Evolutionary conservation across 1,140 invertebrate genomes (phyloP).

Genomic region (Pseudomyrmex sp.): DNA sequence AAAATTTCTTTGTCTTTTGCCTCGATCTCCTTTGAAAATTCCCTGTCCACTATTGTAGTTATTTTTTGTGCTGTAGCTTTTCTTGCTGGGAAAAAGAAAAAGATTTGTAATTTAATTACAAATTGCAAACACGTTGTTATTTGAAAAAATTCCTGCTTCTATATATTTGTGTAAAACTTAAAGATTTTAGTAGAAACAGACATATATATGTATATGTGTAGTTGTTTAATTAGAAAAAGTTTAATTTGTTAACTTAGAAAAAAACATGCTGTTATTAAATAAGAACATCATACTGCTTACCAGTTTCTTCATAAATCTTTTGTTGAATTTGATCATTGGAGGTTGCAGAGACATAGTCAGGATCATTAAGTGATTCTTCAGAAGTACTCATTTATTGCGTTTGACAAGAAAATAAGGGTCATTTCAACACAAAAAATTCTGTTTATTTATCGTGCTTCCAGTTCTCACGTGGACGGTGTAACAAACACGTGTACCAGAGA

Average conservation of each 20-base stretch:
- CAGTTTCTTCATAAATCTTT: slow-evolving; percentile 82
- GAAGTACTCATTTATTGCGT: slow-evolving; percentile 72
- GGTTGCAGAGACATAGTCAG: slow-evolving; percentile 81
- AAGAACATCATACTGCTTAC: slow-evolving; percentile 64
- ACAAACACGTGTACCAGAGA: neutral
- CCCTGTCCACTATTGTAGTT: slow-evolving; percentile 82
- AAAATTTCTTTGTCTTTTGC: slow-evolving; percentile 85
- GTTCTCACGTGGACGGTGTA: neutral
- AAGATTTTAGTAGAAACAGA: too few species aligned
- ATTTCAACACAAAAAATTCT: slow-evolving; percentile 10
- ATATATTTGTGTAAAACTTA: too few species aligned
- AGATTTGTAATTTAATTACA: slow-evolving; percentile 19
- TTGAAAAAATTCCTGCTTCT: neutral
- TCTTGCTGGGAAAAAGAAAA: slow-evolving; percentile 75
- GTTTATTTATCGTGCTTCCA: neutral
- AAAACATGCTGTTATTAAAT: slow-evolving; percentile 13
- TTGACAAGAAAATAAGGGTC: slow-evolving; percentile 14
- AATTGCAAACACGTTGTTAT: neutral
- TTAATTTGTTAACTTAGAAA: too few species aligned
- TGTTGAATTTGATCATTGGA: slow-evolving; percentile 77
- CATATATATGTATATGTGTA: neutral
- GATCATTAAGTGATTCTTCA: slow-evolving; percentile 73
- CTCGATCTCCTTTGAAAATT: slow-evolving; percentile 86
- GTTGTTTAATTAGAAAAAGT: neutral
- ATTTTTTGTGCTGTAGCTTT: slow-evolving; percentile 78